Evolutionary conservation across 23 tunicate genomes (phyloP), one percentile per base, ranked within the genome.

Genomic region (Phallusia fumigata): DNA sequence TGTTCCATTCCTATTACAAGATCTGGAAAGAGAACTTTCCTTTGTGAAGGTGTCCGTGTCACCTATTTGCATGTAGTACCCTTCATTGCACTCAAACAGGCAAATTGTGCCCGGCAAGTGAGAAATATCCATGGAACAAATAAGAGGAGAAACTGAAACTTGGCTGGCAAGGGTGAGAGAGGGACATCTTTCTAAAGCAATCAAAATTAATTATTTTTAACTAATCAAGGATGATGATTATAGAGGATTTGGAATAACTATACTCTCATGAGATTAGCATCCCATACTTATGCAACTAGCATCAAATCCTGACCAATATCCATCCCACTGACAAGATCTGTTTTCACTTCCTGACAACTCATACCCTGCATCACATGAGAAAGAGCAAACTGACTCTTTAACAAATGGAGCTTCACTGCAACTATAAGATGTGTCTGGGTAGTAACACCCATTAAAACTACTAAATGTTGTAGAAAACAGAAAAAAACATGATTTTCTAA

Each of bases 321-420:
- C 88, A 84, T 89, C 82, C 88, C 88, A 84, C 65, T 89, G 95
- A 76, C 95, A 89, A 52, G 80, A 49, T 19, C 88, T 35, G 18
- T 32, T 58, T 13, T 44, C 24, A n/a, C 80, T 65, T 6, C 88
- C 88, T 19, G 75, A 26, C 19, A 88, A 77, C 78, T 89, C 73
- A 80, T 51, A 78, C 34, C 81, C 86, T 36, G 11, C 32, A 33
- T 80, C 85, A 58, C 95, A 89, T 45, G 65, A 33, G 6, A 84
- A 65, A 30, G 22, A 35, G 64, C 95, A 89, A n/a, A 76, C 52
- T 32, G 88, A 31, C 19, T 82, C 88, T 49, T 83, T 83, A 15
- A 74, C 53, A 19, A 31, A 30, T 72, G 74, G n/a, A 6, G 64
- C 33, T 18, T 64, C 35, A 53, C 30, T 52, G 31, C 52, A 64